A percentile compares a stretch with the other conserved stretches of the same genome.
Conservation (phyloP, 1,140 invertebrate species). For the Papilio aristodemus region DNA sequence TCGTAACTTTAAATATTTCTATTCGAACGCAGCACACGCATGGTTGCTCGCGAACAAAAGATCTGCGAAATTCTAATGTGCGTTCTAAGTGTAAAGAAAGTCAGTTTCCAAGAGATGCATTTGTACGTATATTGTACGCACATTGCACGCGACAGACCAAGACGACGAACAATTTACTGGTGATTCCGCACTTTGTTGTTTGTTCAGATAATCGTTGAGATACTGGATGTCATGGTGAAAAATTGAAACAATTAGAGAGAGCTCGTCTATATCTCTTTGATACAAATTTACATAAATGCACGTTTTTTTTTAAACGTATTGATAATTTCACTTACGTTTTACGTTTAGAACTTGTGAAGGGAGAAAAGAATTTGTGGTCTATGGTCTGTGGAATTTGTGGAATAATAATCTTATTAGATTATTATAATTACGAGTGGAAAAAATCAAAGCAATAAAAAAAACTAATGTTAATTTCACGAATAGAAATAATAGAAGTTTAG, state of each 20-base stretch:
- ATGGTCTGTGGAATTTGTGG: too few relatives aligned
- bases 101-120: constrained; percentile 70
- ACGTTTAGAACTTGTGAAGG: too few relatives aligned
- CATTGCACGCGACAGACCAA: constrained; percentile 56
- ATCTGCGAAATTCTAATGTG: constrained; percentile 66
- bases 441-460: too few relatives aligned
- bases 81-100: constrained; percentile 73
- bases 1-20: constrained; percentile 38
- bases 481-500: too few relatives aligned
- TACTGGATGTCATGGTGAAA: not conserved
- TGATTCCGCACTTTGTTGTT: constrained; percentile 27
- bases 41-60: constrained; percentile 54
- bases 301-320: not conserved
- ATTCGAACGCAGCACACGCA: constrained; percentile 47
- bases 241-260: constrained; percentile 19
- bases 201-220: constrained; percentile 25
- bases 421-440: too few relatives aligned
- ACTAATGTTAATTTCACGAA: too few relatives aligned
- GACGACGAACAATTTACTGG: constrained; percentile 35
- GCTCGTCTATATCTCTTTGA: not conserved
- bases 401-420: too few relatives aligned
- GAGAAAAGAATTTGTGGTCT: too few relatives aligned
- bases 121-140: constrained; percentile 56
- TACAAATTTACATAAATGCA: not conserved
- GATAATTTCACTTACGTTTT: not conserved